Evolutionary conservation across 1,140 invertebrate genomes (phyloP).

Genomic region (Zeugodacus cucurbitae): DNA sequence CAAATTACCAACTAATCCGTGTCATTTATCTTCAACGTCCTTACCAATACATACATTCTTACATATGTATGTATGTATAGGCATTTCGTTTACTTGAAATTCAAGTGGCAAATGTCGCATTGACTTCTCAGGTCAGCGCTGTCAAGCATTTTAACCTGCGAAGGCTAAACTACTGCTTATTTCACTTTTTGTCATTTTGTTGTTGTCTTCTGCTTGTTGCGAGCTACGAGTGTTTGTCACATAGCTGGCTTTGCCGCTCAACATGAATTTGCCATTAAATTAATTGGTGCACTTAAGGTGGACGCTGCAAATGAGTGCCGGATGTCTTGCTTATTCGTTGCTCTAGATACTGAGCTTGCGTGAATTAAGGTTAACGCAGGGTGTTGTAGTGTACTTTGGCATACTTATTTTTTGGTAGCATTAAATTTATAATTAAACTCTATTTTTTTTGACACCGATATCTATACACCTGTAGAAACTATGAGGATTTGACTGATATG

Average conservation of each 20-base stretch:
- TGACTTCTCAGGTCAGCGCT: not conserved
- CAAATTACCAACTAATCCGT: not conserved
- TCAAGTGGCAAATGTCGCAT: not conserved
- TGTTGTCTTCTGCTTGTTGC: not conserved
- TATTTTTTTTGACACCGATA: too few relatives aligned
- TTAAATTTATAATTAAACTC: too few relatives aligned
- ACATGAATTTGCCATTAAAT: not conserved
- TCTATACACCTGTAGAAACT: too few relatives aligned
- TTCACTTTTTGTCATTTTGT: not conserved
- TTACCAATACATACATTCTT: not conserved
- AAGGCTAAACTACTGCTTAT: not conserved
- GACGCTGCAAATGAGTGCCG: not conserved
- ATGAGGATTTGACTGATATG: too few relatives aligned
- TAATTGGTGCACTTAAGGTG: not conserved
- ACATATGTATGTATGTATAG: not conserved
- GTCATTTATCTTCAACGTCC: not conserved
- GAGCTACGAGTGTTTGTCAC: not conserved
- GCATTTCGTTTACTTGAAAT: not conserved
- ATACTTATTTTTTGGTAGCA: too few relatives aligned
- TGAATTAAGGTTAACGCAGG: too few relatives aligned
- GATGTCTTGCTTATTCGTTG: not conserved
- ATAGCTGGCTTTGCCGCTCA: not conserved
- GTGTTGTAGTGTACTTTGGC: too few relatives aligned
- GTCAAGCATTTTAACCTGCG: not conserved
- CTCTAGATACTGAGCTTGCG: not conserved